phyloP scores from a whole-genome alignment of 2,888 invertebrate species.

The Scaptomyza caliginosa region DNA sequence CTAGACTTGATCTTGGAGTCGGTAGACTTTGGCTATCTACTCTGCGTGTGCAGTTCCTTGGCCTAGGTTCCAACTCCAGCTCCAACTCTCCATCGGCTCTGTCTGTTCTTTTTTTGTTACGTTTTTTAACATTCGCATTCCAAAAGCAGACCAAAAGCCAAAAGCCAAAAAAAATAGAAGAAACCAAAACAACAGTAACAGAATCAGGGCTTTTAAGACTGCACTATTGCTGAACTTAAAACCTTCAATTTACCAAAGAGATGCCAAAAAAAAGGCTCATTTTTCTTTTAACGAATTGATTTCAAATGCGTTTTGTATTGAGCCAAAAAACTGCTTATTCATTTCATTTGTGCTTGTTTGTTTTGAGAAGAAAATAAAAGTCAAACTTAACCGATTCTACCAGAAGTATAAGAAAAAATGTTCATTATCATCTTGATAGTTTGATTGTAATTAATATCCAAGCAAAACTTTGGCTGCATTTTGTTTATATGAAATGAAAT shows the following conservation, averaged over 20 bases:
- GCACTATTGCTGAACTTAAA: conserved; percentile 19
- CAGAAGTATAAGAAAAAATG: too few species aligned
- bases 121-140: conserved; percentile 34
- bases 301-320: conserved; percentile 50
- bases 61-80: conserved; percentile 20
- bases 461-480: too few species aligned
- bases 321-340: conserved; percentile 29
- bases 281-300: conserved; percentile 47
- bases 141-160: too few species aligned
- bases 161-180: conserved; percentile 42
- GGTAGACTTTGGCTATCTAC: conserved; percentile 37
- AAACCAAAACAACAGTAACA: conserved; percentile 1
- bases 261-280: conserved; percentile 21
- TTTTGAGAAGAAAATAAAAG: too few species aligned
- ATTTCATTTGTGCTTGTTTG: conserved; percentile 5
- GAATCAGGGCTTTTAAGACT: conserved; percentile 19
- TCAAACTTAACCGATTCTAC: too few species aligned
- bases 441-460: too few species aligned
- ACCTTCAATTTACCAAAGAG: too few species aligned
- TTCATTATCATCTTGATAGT: too few species aligned
- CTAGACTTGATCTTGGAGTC: conserved; percentile 66
- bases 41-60: conserved; percentile 50
- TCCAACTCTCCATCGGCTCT: neutral
- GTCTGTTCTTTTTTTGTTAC: conserved; percentile 20
- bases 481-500: too few species aligned